Conservation (phyloP, 2,888 invertebrate species). For the Melitaea athalia region DNA sequence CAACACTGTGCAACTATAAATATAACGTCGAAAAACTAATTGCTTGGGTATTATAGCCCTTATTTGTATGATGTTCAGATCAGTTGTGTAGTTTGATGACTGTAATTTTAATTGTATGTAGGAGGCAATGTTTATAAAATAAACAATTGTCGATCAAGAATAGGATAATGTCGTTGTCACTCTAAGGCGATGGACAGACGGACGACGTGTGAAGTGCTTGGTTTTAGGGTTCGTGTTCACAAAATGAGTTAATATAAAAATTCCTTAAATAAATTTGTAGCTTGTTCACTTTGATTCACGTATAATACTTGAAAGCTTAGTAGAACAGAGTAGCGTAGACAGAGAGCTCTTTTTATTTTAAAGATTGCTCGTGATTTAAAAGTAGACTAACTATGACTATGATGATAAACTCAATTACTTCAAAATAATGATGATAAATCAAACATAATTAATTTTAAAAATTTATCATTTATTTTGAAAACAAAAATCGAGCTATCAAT, state of each 20-base stretch:
- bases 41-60: constrained; percentile 28
- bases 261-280: neutral
- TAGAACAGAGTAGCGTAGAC: no score
- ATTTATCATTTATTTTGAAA: no score
- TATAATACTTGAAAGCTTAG: no score
- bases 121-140: constrained; percentile 64
- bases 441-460: no score
- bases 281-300: neutral
- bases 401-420: no score
- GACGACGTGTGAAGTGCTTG: constrained; percentile 50
- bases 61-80: constrained; percentile 25
- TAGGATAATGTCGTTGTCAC: constrained; percentile 76
- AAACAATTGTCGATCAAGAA: constrained; percentile 73
- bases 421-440: no score
- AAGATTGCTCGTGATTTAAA: no score
- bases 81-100: neutral
- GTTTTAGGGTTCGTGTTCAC: constrained; percentile 30
- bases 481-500: no score
- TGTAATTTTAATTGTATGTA: constrained; percentile 19
- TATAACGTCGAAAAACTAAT: constrained; percentile 6
- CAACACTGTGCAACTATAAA: constrained; percentile 43
- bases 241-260: neutral
- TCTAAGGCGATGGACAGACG: constrained; percentile 63
- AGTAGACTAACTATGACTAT: no score
- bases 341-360: no score